phyloP scores from a whole-genome alignment of 2,797 vertebrate genomes.

The Esox lucius region DNA sequence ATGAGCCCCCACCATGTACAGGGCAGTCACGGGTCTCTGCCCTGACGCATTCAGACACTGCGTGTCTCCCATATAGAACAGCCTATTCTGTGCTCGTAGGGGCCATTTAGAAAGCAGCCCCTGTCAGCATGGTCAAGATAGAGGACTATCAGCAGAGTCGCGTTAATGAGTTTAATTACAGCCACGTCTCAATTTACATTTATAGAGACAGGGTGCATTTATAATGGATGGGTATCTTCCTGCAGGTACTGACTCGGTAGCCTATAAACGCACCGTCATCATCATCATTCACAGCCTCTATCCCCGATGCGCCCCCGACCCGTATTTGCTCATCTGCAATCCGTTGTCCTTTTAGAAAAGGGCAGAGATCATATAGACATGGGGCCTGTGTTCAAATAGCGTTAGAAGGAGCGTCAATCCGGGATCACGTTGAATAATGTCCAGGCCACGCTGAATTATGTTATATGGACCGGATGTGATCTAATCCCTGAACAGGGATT shows the following conservation, averaged over 20 bases:
- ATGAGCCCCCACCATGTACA: slow-evolving; percentile 20
- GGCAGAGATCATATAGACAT: neutral
- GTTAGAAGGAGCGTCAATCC: too few relatives aligned
- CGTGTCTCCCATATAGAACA: slow-evolving; percentile 29
- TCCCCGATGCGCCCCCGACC: neutral
- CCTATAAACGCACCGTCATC: neutral
- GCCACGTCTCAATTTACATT: slow-evolving; percentile 53
- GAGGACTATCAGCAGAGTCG: slow-evolving; percentile 49
- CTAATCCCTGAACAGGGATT: slow-evolving; percentile 71
- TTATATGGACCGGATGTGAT: slow-evolving; percentile 57
- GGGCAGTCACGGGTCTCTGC: slow-evolving; percentile 37
- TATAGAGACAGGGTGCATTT: slow-evolving; percentile 42
- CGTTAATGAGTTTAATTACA: slow-evolving; percentile 63
- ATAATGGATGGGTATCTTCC: slow-evolving; percentile 55
- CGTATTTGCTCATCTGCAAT: neutral
- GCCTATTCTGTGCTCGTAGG: neutral
- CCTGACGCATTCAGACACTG: slow-evolving; percentile 53
- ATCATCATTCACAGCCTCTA: neutral
- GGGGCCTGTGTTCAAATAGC: too few relatives aligned
- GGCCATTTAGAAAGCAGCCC: slow-evolving; percentile 36
- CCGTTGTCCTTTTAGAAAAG: neutral
- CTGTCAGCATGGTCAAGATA: slow-evolving; percentile 56
- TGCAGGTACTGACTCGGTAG: slow-evolving; percentile 34
- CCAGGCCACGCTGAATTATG: too few relatives aligned
- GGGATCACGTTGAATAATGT: too few relatives aligned